These are phyloP conservation scores for Platycnemis pennipes DNA, from an alignment of 2,888 invertebrate genomes.

Conservation along the genomic window DNA sequence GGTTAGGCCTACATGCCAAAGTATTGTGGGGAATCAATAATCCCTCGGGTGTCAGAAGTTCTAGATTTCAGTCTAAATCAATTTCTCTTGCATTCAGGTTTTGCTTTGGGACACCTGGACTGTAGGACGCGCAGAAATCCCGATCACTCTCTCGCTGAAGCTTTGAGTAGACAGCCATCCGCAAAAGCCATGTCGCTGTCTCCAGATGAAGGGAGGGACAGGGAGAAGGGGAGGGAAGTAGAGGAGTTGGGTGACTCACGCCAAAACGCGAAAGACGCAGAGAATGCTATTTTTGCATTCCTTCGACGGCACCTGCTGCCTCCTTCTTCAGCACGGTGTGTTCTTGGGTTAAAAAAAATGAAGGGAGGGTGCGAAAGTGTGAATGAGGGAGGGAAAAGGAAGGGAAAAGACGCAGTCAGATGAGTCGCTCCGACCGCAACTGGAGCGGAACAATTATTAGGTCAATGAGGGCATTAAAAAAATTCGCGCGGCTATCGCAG, in stretches of 20 bases:
- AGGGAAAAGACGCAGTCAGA: neutral
- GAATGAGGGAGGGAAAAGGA: neutral
- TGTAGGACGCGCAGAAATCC: neutral
- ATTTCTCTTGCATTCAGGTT: neutral
- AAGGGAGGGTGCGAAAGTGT: neutral
- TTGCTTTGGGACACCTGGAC: neutral
- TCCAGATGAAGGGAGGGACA: neutral
- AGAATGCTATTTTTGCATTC: neutral
- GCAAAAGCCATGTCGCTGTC: neutral
- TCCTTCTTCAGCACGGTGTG: neutral
- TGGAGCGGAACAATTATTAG: constrained; percentile 18
- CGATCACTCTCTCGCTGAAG: neutral
- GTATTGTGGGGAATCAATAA: too few relatives aligned
- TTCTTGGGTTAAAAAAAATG: neutral
- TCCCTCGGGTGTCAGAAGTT: too few relatives aligned
- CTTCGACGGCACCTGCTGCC: neutral
- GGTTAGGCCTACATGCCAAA: too few relatives aligned
- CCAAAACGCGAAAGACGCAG: neutral
- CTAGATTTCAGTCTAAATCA: too few relatives aligned
- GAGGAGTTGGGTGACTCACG: neutral
- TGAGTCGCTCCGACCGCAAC: neutral
- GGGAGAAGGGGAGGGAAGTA: neutral
- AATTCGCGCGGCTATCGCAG: neutral
- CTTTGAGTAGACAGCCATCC: neutral
- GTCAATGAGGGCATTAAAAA: neutral